Base-by-base conservation (phyloP, 2,888 invertebrate species). In the Philhelius pedissequus region DNA sequence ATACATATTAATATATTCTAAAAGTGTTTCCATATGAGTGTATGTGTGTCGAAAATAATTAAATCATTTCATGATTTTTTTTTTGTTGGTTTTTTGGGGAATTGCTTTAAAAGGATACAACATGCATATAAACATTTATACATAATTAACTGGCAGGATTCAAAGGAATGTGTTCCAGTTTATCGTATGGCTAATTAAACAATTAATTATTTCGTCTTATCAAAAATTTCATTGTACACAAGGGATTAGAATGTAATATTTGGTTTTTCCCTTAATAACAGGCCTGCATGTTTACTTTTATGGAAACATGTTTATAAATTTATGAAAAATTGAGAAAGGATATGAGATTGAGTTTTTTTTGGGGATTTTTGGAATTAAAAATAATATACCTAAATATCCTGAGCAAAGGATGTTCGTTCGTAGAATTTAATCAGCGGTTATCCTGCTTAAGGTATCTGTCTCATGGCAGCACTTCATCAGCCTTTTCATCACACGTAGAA, bases 141-240 rank as follows among this genome's bases (percentile, higher is more conserved):
- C 62, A 62, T 74, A 80, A 80, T 84, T 84, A 80, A 68, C 66
- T 75, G 38, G 22, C 66, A 22, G 30, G 71, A 60, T 75, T 75
- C 79, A 54, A 68, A 71, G 70, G 84, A 80, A 75, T 69, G 74
- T 75, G 62, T 74, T 74, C 27, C 64, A 60, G 79, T 70, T 75
- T 48, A 74, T 74, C 56, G 70, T 66, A 56, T 20, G 74, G 58
- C 64, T 66, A 80, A 75, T 70, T 70, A 35, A 35, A 54, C 68
- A 70, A 79, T 79, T 84, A 84, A 84, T 84, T 84, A 84, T 75
- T 84, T 79, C 58, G 66, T 75, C 66, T 84, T 79, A 79, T 80
- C 74, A 80, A 75, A 75, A 79, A 84, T 66, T 79, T 75, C 69
- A 74, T 38, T 70, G 54, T 43, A 13, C 40, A 43, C 25, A 18